Evolutionary conservation across 2,888 invertebrate species (phyloP).

Genomic region (Dilophus febrilis): DNA sequence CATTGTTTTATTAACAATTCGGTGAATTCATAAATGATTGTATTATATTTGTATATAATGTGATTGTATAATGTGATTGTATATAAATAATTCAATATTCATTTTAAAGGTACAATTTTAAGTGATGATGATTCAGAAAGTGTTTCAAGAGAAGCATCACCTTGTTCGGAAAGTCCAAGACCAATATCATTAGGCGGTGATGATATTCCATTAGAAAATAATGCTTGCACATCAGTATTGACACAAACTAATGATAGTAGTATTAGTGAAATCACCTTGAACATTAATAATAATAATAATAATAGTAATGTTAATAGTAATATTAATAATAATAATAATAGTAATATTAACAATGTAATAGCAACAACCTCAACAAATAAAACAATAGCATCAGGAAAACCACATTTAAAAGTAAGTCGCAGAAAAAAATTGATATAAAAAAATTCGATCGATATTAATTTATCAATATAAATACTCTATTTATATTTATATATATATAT

Average conservation of each 20-base stretch:
- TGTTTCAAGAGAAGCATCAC: constrained; percentile 53
- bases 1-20: neutral
- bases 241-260: constrained; percentile 1
- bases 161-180: constrained; percentile 44
- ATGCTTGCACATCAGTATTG: constrained; percentile 1
- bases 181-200: constrained; percentile 14
- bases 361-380: neutral
- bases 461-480: no score
- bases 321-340: constrained; percentile 2
- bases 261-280: no score
- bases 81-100: neutral
- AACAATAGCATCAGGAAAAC: neutral
- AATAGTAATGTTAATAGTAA: neutral
- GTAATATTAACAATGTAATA: constrained; percentile 4
- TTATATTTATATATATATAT: neutral
- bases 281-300: neutral
- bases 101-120: constrained; percentile 15
- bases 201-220: constrained; percentile 25
- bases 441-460: no score
- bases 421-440: no score
- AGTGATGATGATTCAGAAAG: constrained; percentile 49
- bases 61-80: constrained; percentile 1
- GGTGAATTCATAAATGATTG: constrained; percentile 9
- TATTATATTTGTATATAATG: constrained; percentile 13
- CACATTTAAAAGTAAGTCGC: no score